Base-by-base conservation (phyloP, 2,797 vertebrate genomes). In the Arrhamphus sclerolepis region DNA sequence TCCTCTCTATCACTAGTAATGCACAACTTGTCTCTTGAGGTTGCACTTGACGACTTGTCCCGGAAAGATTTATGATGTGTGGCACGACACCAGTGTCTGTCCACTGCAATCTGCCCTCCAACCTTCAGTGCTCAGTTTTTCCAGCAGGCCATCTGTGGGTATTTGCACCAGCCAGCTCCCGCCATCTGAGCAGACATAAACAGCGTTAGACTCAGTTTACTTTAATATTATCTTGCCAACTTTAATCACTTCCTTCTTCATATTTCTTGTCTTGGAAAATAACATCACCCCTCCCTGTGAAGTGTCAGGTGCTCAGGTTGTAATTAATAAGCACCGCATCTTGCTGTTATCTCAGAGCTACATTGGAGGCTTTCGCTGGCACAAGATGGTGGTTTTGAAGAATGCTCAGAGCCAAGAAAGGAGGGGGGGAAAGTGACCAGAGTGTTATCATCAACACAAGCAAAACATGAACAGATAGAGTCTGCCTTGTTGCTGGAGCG, bases 401-500 rank as follows among this genome's bases (percentile, higher is more conserved):
- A 70, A 59, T 0, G 14, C 55, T 56, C 17, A 49, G 10, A 76
- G 74, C 44, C 24, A 46, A 53, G 38, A 44, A 19, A 16, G 26
- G 28, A 56, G 41, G 40, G 16, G 6, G 29, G 11, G 1, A 42
- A 51, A 53, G 11, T 31, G 73, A 69, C 57, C 73, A 59, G 60
- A 68, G 39, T 67, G 22, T 46, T 67, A 65, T 85, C 82, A 82
- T 85, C 79, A 72, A 48, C 62, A 60, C 62, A 60, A 46, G 62
- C 57, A 50, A 73, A 82, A 69, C 69, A 73, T 49, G 77, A 73
- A 72, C 47, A 52, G 78, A 74, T 28, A 75, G 66, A 64, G 77
- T 57, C 62, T 80, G 78, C 81, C 82, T 82, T 84, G 84, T 88
- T 86, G 87, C 78, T 75, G 24, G 42, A 70, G 54, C 77, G 75